Evolutionary conservation across 2,888 invertebrate species (phyloP).

Genomic region (Nudaria mundana): DNA sequence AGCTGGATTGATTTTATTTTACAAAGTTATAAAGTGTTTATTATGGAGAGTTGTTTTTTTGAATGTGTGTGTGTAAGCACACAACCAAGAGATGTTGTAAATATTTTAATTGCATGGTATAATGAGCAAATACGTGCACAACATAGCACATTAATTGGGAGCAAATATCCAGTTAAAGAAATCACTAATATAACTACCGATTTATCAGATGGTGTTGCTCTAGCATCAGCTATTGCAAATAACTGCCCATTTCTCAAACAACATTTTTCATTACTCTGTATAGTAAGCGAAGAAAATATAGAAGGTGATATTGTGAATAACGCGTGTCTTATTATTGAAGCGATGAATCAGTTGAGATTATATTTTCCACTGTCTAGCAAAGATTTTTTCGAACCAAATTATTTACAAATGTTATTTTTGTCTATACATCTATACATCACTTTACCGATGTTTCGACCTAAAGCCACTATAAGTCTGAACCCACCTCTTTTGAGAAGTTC

Average conservation of each 20-base stretch:
- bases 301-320: conserved; percentile 77
- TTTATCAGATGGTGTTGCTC: conserved; percentile 78
- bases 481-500: conserved; percentile 70
- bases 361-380: conserved; percentile 77
- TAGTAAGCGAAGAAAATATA: conserved; percentile 55
- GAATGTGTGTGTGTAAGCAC: conserved; percentile 64
- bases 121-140: conserved; percentile 53
- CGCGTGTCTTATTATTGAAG: conserved; percentile 75
- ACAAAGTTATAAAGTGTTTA: conserved; percentile 82
- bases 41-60: conserved; percentile 73
- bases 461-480: conserved; percentile 62
- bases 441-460: conserved; percentile 75
- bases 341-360: conserved; percentile 76
- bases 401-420: conserved; percentile 81
- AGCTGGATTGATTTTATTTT: conserved; percentile 83
- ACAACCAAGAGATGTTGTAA: conserved; percentile 51
- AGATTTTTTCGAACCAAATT: conserved; percentile 77
- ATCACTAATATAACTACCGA: conserved; percentile 73
- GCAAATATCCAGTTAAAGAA: conserved; percentile 44
- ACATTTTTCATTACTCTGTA: conserved; percentile 68
- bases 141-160: conserved; percentile 42
- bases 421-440: conserved; percentile 78
- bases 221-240: conserved; percentile 76
- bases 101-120: conserved; percentile 63
- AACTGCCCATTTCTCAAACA: conserved; percentile 81